phyloP scores from a whole-genome alignment of 2,888 invertebrate genomes.

The Eupithecia abbreviata region DNA sequence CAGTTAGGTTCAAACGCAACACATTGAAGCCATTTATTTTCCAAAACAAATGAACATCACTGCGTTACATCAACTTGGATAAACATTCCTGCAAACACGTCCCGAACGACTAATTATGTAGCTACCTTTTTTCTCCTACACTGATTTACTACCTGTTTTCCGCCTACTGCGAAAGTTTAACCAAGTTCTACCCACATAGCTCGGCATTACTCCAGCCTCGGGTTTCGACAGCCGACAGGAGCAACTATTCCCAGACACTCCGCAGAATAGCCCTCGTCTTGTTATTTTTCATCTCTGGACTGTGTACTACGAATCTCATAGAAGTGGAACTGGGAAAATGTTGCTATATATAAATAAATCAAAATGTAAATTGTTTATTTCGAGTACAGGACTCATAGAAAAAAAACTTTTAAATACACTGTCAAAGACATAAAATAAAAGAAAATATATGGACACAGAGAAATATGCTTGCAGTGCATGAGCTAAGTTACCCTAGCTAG shows the following conservation, averaged over 20 bases:
- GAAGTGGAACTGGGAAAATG: not conserved
- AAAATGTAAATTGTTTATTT: no score
- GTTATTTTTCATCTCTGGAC: constrained; percentile 35
- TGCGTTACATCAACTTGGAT: no score
- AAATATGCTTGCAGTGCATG: not conserved
- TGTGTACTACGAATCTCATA: constrained; percentile 8
- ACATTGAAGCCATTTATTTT: not conserved
- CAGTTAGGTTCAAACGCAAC: not conserved
- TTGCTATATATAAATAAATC: not conserved
- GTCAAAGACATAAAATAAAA: no score
- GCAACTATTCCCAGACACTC: constrained; percentile 42
- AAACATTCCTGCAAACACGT: not conserved
- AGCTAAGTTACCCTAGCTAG: not conserved
- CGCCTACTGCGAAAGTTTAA: not conserved
- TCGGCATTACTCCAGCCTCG: not conserved
- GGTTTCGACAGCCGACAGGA: constrained; percentile 39
- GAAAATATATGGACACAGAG: no score
- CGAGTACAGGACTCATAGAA: no score
- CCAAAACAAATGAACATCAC: no score
- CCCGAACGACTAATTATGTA: not conserved
- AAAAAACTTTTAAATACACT: no score
- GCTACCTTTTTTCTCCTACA: not conserved
- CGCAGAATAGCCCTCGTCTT: constrained; percentile 41
- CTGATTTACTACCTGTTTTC: not conserved
- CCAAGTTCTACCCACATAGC: not conserved